Conservation (phyloP, 1,140 invertebrate genomes). For the Palaemon carinicauda region DNA sequence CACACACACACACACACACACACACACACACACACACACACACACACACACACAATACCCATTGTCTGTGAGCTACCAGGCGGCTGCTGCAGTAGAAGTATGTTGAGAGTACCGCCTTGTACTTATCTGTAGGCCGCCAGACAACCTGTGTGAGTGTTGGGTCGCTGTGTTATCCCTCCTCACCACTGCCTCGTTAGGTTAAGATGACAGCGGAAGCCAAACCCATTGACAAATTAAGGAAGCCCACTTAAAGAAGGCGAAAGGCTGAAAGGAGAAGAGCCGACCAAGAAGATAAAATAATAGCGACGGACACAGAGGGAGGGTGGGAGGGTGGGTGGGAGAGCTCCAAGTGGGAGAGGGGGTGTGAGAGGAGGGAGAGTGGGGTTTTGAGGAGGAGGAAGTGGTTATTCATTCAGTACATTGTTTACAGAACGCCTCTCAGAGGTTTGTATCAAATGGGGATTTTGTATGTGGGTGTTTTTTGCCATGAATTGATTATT, state of each 20-base stretch:
- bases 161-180: background rate
- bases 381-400: background rate
- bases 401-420: background rate
- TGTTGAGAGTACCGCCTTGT: background rate
- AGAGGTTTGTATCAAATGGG: too few species aligned
- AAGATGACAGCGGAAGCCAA: slow-evolving; percentile 42
- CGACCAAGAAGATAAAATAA: background rate
- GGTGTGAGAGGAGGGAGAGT: background rate
- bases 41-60: background rate
- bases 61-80: background rate
- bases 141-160: background rate
- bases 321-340: background rate
- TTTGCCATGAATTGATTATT: too few species aligned
- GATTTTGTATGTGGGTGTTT: too few species aligned
- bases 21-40: too few species aligned
- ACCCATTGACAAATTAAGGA: slow-evolving; percentile 52
- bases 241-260: slow-evolving; percentile 9
- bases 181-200: slow-evolving; percentile 27
- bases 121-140: too few species aligned
- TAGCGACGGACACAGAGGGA: background rate
- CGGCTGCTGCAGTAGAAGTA: slow-evolving; percentile 6
- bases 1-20: too few species aligned
- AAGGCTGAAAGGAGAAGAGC: background rate
- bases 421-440: too few species aligned
- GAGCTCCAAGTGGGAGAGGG: background rate